These are phyloP conservation scores for Anthonomus grandis DNA, from an alignment of 1,140 invertebrate species.

Conservation along the genomic window DNA sequence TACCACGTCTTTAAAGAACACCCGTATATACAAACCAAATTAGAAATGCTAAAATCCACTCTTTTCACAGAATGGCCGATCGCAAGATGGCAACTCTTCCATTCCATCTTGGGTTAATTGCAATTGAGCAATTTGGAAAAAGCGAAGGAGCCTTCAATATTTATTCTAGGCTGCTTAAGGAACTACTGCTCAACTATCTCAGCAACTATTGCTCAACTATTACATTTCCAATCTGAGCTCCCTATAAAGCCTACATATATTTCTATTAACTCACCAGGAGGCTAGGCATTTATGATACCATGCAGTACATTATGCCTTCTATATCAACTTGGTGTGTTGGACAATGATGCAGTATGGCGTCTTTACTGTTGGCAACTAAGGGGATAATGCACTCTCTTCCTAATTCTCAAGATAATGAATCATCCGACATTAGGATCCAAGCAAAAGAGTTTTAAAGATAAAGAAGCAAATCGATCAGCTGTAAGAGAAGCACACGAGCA, in stretches of 20 bases:
- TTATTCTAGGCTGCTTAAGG: constrained; percentile 75
- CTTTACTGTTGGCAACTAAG: constrained; percentile 77
- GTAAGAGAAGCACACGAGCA: constrained; percentile 91
- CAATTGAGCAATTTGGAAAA: constrained; percentile 75
- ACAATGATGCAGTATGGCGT: constrained; percentile 97
- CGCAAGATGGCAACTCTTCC: constrained; percentile 15
- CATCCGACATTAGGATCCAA: constrained; percentile 97
- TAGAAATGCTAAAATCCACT: too few relatives aligned
- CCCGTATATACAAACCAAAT: too few relatives aligned
- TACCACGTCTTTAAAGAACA: too few relatives aligned
- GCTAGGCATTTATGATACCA: constrained; percentile 78
- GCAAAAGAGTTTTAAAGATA: constrained; percentile 92
- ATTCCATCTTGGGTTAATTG: constrained; percentile 61
- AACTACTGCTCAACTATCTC: constrained; percentile 73
- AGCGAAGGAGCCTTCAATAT: constrained; percentile 82
- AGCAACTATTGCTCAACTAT: constrained; percentile 73
- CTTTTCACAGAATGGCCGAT: too few relatives aligned
- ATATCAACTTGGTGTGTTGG: constrained; percentile 81
- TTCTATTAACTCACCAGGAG: constrained; percentile 67
- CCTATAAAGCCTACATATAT: constrained; percentile 71
- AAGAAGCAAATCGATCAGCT: constrained; percentile 87
- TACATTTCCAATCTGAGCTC: constrained; percentile 77
- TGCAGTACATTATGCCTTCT: constrained; percentile 71
- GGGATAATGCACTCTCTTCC: constrained; percentile 75
- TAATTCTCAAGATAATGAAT: constrained; percentile 97